Conservation (phyloP, 2,888 invertebrate genomes). For the Conomelus anceps region DNA sequence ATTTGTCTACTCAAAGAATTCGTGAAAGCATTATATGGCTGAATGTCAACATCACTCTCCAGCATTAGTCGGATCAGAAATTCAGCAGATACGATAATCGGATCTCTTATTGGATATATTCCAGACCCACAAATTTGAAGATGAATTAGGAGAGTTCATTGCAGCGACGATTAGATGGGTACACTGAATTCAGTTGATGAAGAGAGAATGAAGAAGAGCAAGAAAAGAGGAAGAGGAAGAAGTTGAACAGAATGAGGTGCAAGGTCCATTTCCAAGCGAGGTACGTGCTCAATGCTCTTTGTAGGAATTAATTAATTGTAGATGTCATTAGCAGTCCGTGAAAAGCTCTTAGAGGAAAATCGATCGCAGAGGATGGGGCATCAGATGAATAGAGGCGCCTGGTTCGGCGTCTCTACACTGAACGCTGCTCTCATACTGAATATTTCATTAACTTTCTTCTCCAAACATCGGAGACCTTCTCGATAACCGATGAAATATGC, state of each 20-base stretch:
- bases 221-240: neutral
- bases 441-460: neutral
- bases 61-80: neutral
- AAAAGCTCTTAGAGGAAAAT: neutral
- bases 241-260: neutral
- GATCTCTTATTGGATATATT: neutral
- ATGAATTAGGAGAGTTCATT: neutral
- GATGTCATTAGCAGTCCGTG: neutral
- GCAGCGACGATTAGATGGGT: neutral
- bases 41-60: neutral
- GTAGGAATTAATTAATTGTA: neutral
- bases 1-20: no score
- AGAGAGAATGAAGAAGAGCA: neutral
- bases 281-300: neutral
- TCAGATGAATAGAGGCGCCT: neutral
- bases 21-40: neutral
- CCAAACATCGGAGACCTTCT: neutral
- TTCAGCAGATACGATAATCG: neutral
- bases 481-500: neutral
- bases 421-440: neutral
- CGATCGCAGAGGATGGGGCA: neutral
- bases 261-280: neutral
- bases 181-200: neutral
- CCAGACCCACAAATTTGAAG: no score
- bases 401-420: neutral